Conservation (phyloP, 2,888 invertebrate species). For the Portevinia maculata region DNA sequence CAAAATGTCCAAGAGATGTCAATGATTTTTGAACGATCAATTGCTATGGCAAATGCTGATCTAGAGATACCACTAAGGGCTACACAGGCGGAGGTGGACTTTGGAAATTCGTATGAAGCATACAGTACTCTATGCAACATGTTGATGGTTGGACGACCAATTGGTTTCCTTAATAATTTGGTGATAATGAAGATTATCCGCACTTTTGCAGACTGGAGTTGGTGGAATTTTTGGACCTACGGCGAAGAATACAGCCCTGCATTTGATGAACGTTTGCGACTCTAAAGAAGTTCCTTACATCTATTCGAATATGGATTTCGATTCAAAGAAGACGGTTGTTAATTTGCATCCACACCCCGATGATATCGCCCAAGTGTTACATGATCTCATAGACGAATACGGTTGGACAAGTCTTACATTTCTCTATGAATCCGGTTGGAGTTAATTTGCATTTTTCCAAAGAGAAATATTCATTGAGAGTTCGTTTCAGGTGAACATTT, state of each 20-base stretch:
- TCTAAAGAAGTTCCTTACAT: slow-evolving; percentile 93
- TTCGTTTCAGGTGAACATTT: slow-evolving; percentile 84
- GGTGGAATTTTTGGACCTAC: slow-evolving; percentile 93
- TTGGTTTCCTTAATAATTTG: not conserved
- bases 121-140: slow-evolving; percentile 84
- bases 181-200: not conserved
- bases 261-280: slow-evolving; percentile 92
- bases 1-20: slow-evolving; percentile 76
- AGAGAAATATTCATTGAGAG: not conserved
- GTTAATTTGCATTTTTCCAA: not conserved
- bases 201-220: slow-evolving; percentile 85
- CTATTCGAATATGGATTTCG: slow-evolving; percentile 88
- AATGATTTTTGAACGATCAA: slow-evolving; percentile 80
- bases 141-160: slow-evolving; percentile 82
- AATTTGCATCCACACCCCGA: slow-evolving; percentile 90
- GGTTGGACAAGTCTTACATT: slow-evolving; percentile 94
- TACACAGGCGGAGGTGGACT: slow-evolving; percentile 81
- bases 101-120: slow-evolving; percentile 84
- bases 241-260: slow-evolving; percentile 86
- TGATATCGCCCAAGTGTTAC: slow-evolving; percentile 86
- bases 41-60: slow-evolving; percentile 79
- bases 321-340: slow-evolving; percentile 84
- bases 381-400: slow-evolving; percentile 88
- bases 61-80: slow-evolving; percentile 76
- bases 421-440: slow-evolving; percentile 83